Evolutionary conservation across 2,797 vertebrate species (phyloP), one percentile per base, ranked within the genome.

Genomic region (Fundulus diaphanus): DNA sequence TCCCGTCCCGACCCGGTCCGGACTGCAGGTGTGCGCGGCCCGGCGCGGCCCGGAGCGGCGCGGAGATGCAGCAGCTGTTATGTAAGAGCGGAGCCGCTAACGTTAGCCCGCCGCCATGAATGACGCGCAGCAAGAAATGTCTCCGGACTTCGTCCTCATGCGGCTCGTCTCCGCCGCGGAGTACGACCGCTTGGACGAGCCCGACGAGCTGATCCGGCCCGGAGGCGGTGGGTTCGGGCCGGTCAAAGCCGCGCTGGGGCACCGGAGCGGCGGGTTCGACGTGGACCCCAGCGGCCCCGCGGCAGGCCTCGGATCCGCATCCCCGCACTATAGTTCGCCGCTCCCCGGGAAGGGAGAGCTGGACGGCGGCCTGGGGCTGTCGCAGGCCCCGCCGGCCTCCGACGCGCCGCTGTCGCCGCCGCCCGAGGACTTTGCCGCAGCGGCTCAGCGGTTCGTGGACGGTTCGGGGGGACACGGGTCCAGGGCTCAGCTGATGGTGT

Each of bases 401-500:
- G 90, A 87, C 33, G 76, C 84, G 73, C 80, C 88, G 46, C 73
- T 73, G 48, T 74, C 84, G 0, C 72, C 88, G 56, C 84, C 88
- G 16, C 37, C 83, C 0, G 88, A 85, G 56, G 90, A 92, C 85
- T 83, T 85, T 13, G 15, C 77, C 7, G 70, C 70, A 29, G 80
- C 79, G 72, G 85, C 89, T 29, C 92, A 92, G 83, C 74, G 86
- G 35, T 92, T 93, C 9, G 91, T 92, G 76, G 92, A 93, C 79
- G 74, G 88, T 6, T 68, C 85, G 2, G 85, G 74, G 20, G 85
- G 92, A 15, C 84, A 79, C 72, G 88, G 88, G 1, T 87, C 89
- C 1, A 92, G 92, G 56, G 95, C 95, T n/a, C 94, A 96, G 92
- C 91, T 96, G 79, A 95, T 97, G 96, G 96, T 97, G 70, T 95